Conservation (phyloP, 2,113 vertebrate genomes). For the Ptyas mucosa region DNA sequence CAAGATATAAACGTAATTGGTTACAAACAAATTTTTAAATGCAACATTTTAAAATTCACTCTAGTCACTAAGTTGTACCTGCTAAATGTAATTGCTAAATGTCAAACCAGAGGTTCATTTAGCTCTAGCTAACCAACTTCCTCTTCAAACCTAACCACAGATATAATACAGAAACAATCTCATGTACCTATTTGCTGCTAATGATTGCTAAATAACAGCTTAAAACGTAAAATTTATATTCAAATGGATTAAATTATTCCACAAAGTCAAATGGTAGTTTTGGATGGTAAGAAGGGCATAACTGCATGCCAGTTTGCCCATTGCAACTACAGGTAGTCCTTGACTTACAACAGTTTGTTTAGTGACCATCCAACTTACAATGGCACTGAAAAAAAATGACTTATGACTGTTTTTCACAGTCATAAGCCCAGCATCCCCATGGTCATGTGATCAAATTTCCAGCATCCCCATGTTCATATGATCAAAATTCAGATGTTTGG, state of each 20-base stretch:
- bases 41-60: not conserved
- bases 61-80: not conserved
- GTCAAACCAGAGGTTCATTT: not conserved
- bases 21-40: not conserved
- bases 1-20: not conserved
- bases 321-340: not conserved
- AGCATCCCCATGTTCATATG: too few species aligned
- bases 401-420: too few species aligned
- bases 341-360: not conserved
- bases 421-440: too few species aligned
- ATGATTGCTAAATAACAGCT: not conserved
- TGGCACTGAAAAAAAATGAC: not conserved
- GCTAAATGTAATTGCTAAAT: not conserved
- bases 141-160: not conserved
- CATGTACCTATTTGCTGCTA: not conserved
- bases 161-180: not conserved
- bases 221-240: not conserved
- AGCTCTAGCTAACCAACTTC: not conserved
- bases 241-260: not conserved
- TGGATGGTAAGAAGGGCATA: not conserved
- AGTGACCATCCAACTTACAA: not conserved
- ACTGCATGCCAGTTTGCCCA: not conserved
- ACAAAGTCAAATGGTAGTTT: not conserved
- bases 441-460: not conserved
- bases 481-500: not conserved